Percentiles rank a stretch among this genome's conserved stretches.
These are phyloP conservation scores for Leptura quadrifasciata DNA, from an alignment of 2,888 invertebrate genomes.

Conservation along the genomic window DNA sequence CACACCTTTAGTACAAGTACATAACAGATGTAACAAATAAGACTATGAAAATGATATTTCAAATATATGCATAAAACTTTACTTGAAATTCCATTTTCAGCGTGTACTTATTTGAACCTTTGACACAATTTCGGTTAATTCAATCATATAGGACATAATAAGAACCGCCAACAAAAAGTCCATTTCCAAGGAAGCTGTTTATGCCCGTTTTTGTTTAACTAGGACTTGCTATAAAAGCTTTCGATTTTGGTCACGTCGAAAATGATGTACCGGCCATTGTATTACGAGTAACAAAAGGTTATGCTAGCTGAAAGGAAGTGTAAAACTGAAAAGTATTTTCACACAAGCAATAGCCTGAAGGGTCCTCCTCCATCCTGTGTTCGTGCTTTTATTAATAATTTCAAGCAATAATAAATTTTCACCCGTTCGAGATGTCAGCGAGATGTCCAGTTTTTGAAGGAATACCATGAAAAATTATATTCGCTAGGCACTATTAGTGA, in stretches of 20 bases:
- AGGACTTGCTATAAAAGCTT: slow-evolving; percentile 31
- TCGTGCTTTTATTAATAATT: slow-evolving; percentile 61
- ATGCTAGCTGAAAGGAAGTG: slow-evolving; percentile 53
- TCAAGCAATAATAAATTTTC: slow-evolving; percentile 60
- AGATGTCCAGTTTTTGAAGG: slow-evolving; percentile 53
- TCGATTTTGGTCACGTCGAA: slow-evolving; percentile 58
- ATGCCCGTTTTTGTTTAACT: slow-evolving; percentile 39
- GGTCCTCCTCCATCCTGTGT: slow-evolving; percentile 46
- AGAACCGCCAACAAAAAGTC: slow-evolving; percentile 22
- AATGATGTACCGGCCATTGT: slow-evolving; percentile 58
- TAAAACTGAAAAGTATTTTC: slow-evolving; percentile 56
- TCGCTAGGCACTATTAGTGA: slow-evolving; percentile 13
- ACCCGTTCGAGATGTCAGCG: slow-evolving; percentile 57
- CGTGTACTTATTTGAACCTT: no score
- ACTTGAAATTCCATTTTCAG: no score
- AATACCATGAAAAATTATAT: slow-evolving; percentile 48
- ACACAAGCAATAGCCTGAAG: slow-evolving; percentile 46
- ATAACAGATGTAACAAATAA: no score
- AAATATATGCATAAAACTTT: no score
- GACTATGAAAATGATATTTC: no score
- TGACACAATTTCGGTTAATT: not conserved
- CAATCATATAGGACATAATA: slow-evolving; percentile 18
- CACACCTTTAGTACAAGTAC: no score
- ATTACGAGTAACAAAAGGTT: slow-evolving; percentile 46
- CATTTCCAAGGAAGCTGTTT: slow-evolving; percentile 26